phyloP scores from a whole-genome alignment of 2,113 vertebrate genomes.

The Chlamydotis undulata region DNA sequence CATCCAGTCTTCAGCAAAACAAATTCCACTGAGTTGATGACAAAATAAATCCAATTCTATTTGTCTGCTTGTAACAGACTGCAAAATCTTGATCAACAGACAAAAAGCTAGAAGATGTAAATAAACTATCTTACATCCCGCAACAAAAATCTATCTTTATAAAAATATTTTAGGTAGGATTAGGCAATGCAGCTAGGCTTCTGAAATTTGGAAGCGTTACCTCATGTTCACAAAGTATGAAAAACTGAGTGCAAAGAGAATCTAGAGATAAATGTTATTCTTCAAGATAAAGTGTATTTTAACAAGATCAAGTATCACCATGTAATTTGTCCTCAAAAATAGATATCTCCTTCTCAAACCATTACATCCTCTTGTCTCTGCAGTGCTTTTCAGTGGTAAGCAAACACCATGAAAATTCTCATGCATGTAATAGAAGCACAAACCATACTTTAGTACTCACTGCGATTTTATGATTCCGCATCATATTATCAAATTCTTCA shows the following conservation, averaged over 20 bases:
- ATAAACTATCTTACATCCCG: background rate
- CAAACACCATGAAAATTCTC: conserved; percentile 65
- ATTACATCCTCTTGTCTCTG: background rate
- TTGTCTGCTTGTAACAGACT: background rate
- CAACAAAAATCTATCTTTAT: background rate
- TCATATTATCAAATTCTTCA: conserved; percentile 99
- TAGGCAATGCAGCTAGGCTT: background rate
- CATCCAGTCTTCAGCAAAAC: background rate
- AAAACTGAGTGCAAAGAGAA: background rate
- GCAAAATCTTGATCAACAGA: background rate
- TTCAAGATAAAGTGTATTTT: background rate
- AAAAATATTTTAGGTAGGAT: conserved; percentile 11
- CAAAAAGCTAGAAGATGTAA: background rate
- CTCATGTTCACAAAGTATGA: background rate
- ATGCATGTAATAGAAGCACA: conserved; percentile 79
- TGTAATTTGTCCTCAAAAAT: background rate
- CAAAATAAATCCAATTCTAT: background rate
- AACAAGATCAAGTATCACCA: background rate
- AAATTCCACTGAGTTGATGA: background rate
- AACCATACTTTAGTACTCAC: conserved; percentile 85
- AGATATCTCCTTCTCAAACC: background rate
- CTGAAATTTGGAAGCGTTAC: background rate
- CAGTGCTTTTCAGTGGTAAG: conserved; percentile 20
- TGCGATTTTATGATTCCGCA: conserved; percentile 99
- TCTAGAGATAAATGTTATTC: background rate